These are phyloP conservation scores for Plebejus anna DNA, from an alignment of 2,888 invertebrate species.

Conservation along the genomic window DNA sequence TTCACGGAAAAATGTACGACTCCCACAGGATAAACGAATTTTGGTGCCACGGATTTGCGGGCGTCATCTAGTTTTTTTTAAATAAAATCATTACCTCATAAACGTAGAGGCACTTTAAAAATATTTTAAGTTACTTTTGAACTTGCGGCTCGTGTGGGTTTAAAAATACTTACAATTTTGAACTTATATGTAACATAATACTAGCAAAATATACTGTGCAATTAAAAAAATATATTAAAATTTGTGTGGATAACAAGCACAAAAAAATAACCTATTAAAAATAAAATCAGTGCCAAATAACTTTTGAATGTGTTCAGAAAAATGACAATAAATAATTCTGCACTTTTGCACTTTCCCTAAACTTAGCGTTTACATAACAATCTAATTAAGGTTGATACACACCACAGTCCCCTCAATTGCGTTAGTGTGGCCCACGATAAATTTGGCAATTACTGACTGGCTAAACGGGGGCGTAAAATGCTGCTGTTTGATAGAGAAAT, in stretches of 20 bases:
- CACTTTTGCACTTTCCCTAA: slow-evolving; percentile 57
- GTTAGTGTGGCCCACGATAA: slow-evolving; percentile 73
- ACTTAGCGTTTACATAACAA: slow-evolving; percentile 61
- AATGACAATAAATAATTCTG: slow-evolving; percentile 48
- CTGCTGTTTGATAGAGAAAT: slow-evolving; percentile 34
- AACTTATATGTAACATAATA: no score
- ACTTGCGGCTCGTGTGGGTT: no score
- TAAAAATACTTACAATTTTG: no score
- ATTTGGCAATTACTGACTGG: slow-evolving; percentile 74
- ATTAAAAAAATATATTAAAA: no score
- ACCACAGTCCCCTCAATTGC: slow-evolving; percentile 70
- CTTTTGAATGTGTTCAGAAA: not conserved
- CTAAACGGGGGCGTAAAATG: slow-evolving; percentile 62
- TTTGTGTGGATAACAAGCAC: not conserved
- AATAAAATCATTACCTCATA: no score
- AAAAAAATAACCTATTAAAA: not conserved
- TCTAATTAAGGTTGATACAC: slow-evolving; percentile 76
- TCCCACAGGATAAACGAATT: no score
- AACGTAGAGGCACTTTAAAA: no score
- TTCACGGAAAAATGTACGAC: no score
- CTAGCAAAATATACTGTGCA: no score
- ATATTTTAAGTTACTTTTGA: no score
- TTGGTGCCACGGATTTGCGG: no score
- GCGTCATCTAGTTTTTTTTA: no score
- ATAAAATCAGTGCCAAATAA: not conserved